Base-by-base conservation (phyloP, 1,140 invertebrate genomes). In the Aethina tumida region DNA sequence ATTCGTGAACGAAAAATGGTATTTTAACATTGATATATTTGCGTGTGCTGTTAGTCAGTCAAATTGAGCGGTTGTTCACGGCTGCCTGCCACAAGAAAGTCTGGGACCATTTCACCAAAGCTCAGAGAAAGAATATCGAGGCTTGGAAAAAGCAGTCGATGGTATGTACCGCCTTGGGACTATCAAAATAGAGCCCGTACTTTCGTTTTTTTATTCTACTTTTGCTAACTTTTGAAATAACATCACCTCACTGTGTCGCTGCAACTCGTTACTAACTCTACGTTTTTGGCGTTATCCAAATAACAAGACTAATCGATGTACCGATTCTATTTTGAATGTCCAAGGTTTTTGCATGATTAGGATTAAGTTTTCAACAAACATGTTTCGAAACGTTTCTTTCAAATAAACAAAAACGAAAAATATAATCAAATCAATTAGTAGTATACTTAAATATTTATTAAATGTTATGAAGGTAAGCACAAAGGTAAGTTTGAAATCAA, bases 71-170 rank as follows among this genome's bases (percentile, higher is more conserved):
- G 73, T 88, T 96, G 67, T 95, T 96, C 75, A 73, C 73, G 62
- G 81, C 87, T 53, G 86, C 91, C 59, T 84, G 80, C 67, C 90
- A 94, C 73, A 93, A 96, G 80, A 93, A 93, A 69, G 89, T 91
- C 66, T 96, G 91, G 91, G 93, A 97, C 78, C 91, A 96, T 79
- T 96, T 97, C 79, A 93, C 89, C 67, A 96, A 96, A 77, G 87
- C 91, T 47, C 92, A 96, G 70, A 74, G 92, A 69, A 96, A 95
- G 79, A 95, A 95, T 72, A 92, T 96, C 70, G 90, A 95, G 67
- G 80, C 86, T 59, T 96, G 92, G 93, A 90, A 88, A 71, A 95
- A 93, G 74, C 89, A 93, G 71, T 84, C 86, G 35, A 79, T 83
- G 86, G 92, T 96, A 90, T 76, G 84, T 86, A 74, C 65, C 45